A percentile compares a stretch with the other conserved stretches of the same genome.
Evolutionary conservation across 2,888 invertebrate genomes (phyloP).

Genomic region (Caenorhabditis becei): DNA sequence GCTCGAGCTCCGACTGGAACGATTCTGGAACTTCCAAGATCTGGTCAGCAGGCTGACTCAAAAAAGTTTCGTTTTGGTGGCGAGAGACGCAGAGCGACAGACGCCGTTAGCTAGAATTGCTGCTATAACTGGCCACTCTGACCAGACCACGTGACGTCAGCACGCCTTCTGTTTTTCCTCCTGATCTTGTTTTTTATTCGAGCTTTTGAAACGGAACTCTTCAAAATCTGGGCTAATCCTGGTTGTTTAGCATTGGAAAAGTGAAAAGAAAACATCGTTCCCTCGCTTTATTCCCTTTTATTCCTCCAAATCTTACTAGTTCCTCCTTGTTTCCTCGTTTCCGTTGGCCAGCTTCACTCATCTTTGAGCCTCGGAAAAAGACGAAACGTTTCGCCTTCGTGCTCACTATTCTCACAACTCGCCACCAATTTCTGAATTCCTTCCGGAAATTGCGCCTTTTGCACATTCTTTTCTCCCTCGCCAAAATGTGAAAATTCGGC

Average conservation of each 20-base stretch:
- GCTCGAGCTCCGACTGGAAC: too few relatives aligned
- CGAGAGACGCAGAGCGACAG: slow-evolving; percentile 2
- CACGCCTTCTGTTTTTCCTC: slow-evolving; percentile 18
- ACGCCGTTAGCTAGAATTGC: slow-evolving; percentile 20
- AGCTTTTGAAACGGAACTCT: slow-evolving; percentile 25
- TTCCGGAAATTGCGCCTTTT: slow-evolving; percentile 5
- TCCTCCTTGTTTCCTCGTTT: background rate
- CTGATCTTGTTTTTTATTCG: slow-evolving; percentile 22
- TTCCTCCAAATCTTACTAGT: too few relatives aligned
- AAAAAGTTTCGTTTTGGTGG: too few relatives aligned
- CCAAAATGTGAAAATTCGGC: too few relatives aligned
- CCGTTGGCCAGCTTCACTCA: too few relatives aligned
- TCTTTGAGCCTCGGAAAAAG: too few relatives aligned
- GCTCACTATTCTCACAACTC: too few relatives aligned
- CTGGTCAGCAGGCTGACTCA: too few relatives aligned
- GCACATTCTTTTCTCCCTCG: background rate
- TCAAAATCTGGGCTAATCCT: slow-evolving; percentile 37
- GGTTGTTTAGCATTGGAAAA: slow-evolving; percentile 8
- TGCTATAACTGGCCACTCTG: background rate
- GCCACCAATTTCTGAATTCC: too few relatives aligned
- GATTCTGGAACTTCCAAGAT: too few relatives aligned
- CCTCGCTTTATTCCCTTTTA: background rate
- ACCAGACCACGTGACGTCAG: slow-evolving; percentile 42
- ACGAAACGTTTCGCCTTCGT: too few relatives aligned
- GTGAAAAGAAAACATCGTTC: slow-evolving; percentile 7